A percentile compares a stretch with the other conserved stretches of the same genome.
Evolutionary conservation across 2,113 vertebrate genomes (phyloP).

Genomic region (Ploceus nigricollis): DNA sequence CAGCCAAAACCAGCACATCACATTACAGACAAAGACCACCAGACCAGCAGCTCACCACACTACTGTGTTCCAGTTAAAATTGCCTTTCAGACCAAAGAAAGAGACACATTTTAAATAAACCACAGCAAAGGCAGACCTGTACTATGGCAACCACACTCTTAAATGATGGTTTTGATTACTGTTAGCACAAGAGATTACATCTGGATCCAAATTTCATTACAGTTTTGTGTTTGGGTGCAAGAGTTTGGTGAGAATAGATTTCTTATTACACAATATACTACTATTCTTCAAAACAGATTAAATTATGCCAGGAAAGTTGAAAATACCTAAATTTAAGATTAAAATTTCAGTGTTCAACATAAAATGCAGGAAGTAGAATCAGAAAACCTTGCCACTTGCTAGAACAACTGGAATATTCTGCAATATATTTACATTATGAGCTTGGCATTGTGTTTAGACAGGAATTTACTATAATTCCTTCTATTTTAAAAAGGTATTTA

Average conservation of each 20-base stretch:
- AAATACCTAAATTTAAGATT: neutral
- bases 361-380: neutral
- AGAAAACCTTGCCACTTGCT: neutral
- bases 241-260: neutral
- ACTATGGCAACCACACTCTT: neutral
- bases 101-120: neutral
- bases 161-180: neutral
- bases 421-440: neutral
- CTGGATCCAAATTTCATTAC: neutral
- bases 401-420: neutral
- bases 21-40: neutral
- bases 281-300: neutral
- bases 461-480: neutral
- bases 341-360: neutral
- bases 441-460: neutral
- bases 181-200: neutral
- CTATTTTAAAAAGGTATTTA: neutral
- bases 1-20: neutral
- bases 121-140: neutral
- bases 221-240: neutral
- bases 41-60: neutral
- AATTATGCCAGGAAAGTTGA: neutral
- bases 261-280: neutral
- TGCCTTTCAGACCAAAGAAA: neutral
- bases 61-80: neutral